Evolutionary conservation across 2,888 invertebrate genomes (phyloP), one percentile per base, ranked within the genome.

Genomic region (Julus scanicus): DNA sequence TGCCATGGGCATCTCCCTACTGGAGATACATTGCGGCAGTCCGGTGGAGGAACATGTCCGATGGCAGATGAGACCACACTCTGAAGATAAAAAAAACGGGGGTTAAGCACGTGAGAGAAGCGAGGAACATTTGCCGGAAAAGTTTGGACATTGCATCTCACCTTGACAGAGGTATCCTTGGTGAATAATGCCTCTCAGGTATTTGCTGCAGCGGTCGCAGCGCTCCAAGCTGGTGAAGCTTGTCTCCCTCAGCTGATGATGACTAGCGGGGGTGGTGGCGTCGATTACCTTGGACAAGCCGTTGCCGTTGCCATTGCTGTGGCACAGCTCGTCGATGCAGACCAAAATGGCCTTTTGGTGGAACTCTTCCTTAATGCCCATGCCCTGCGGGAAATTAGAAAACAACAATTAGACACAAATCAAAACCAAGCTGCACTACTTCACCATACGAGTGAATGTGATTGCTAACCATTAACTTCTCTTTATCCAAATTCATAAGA

Each of bases 341-440:
- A 94, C 93, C 90, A 95, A 92, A 90, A 96, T 94, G 88, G 95
- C 94, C 91, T 94, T 94, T 91, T 95, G 95, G 92, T 95, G 95
- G 91, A 95, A 95, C 90, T 95, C 95, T 92, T 95, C 95, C 91
- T 94, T 94, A 91, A 96, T 95, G 90, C 95, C 95, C 94, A 95
- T 95, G 91, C 94, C 94, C 95, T 86, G 29, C 49, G 4, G 44
- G 4, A 49, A 15, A 48, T 1, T 5, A 37, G 29, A 86, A 37
- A 48, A 5, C 37, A 86, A 86, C 53, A 6, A 49, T 17, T 37
- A 86, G 44, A 44, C 44, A 8, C 2, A 44, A 84, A 37, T 44
- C 44, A 8, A 63, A 63, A 17, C 17, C 63, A 4, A 57, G 17
- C 53, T 9, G 53, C 63, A 63, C n/a, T n/a, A 83, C 15, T 83